These are phyloP conservation scores for Prostheceraeus crozeri DNA, from an alignment of 2,888 invertebrate genomes.

Conservation along the genomic window DNA sequence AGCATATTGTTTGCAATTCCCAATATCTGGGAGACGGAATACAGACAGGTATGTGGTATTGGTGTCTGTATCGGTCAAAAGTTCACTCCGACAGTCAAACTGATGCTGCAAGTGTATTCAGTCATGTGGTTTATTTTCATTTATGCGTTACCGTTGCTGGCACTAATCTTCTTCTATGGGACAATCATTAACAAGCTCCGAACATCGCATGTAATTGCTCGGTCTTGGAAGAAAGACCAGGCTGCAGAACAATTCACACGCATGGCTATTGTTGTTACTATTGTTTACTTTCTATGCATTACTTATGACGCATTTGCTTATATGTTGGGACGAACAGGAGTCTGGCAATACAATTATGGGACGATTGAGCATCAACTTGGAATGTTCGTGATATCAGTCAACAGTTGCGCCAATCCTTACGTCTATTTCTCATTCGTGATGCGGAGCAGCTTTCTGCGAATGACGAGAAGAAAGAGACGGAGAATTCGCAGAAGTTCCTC, in stretches of 20 bases:
- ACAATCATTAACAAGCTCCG: conserved; percentile 9
- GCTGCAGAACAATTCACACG: conserved; percentile 27
- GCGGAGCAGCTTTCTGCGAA: conserved; percentile 7
- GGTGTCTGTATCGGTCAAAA: not conserved
- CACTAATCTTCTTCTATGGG: conserved; percentile 20
- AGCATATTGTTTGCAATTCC: conserved; percentile 15
- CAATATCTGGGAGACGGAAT: conserved; percentile 29
- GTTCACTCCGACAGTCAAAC: not conserved
- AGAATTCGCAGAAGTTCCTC: too few relatives aligned
- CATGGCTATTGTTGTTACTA: conserved; percentile 31
- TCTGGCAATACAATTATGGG: conserved; percentile 21
- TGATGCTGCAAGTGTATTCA: conserved; percentile 5
- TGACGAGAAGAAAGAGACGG: not conserved
- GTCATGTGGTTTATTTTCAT: conserved; percentile 30
- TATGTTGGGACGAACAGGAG: conserved; percentile 25
- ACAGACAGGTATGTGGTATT: not conserved
- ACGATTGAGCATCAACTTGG: conserved; percentile 30
- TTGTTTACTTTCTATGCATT: conserved; percentile 33
- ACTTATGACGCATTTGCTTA: conserved; percentile 34
- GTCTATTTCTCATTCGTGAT: conserved; percentile 28
- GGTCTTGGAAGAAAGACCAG: conserved; percentile 3
- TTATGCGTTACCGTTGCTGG: conserved; percentile 10
- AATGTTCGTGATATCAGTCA: conserved; percentile 20
- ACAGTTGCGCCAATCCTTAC: conserved; percentile 32
- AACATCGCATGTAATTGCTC: not conserved